Conservation (phyloP, 2,797 vertebrate genomes). For the Lithobates sylvaticus region DNA sequence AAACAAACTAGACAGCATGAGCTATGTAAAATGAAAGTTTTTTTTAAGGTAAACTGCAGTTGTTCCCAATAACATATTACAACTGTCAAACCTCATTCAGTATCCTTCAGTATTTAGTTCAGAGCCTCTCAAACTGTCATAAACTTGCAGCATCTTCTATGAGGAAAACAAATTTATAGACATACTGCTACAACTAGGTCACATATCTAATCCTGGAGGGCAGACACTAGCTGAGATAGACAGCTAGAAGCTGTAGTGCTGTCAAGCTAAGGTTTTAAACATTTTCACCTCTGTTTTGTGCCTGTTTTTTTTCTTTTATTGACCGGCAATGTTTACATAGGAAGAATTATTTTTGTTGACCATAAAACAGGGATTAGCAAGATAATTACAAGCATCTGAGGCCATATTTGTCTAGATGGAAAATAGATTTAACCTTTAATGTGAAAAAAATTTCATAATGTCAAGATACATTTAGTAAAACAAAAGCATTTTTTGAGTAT, state of each 20-base stretch:
- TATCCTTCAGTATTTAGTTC: constrained; percentile 55
- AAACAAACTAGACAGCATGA: constrained; percentile 14
- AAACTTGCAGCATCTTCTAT: constrained; percentile 55
- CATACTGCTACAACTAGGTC: constrained; percentile 59
- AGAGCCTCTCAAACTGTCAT: constrained; percentile 59
- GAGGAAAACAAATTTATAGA: constrained; percentile 60
- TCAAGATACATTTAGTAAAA: neutral
- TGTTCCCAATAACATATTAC: constrained; percentile 56
- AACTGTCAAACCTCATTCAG: constrained; percentile 59
- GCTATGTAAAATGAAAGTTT: constrained; percentile 34
- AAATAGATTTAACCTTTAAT: too few relatives aligned
- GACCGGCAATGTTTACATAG: neutral
- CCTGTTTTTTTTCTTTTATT: neutral
- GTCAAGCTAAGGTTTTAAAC: constrained; percentile 14
- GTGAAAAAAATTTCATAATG: neutral
- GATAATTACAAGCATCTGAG: too few relatives aligned
- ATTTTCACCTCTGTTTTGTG: neutral
- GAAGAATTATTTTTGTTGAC: neutral
- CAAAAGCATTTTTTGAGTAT: neutral
- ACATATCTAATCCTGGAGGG: constrained; percentile 50
- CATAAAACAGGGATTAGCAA: neutral
- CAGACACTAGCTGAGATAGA: constrained; percentile 36
- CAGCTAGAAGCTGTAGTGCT: constrained; percentile 9
- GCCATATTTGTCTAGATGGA: neutral
- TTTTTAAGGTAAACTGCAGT: constrained; percentile 27